Evolutionary conservation across 2,888 invertebrate species (phyloP), one percentile per base, ranked within the genome.

Genomic region (Adelognathus sp.): DNA sequence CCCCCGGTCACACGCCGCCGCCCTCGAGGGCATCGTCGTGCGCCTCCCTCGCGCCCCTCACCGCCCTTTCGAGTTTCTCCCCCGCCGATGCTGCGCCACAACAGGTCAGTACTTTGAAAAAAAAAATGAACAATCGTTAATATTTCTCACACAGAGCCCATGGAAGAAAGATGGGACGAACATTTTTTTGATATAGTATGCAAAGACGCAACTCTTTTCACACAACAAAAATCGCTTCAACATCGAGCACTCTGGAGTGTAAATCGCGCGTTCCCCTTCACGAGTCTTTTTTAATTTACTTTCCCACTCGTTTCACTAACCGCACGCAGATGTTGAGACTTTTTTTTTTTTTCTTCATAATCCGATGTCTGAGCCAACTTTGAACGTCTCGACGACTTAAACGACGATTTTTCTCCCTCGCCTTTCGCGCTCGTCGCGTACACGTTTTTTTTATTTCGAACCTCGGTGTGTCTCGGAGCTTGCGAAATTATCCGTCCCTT

Each of bases 1-100:
- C 96, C 94, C 87, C 94, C 94, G 83, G 95, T 92, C 92, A 96
- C 94, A 91, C 94, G 94, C 91, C 91, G 41, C 91, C 91, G 70
- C 91, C 91, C 69, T 91, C 91, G 76, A 88, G 91, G 52, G 90
- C 91, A 36, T 91, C 91, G 1, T 91, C 91, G 14, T 91, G 90
- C 82, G 90, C 91, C 16, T 90, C 90, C 11, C 87, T 91, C 6
- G 88, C 88, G 41, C 90, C 91, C 76, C 85, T 90, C 27, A 90
- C 89, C 11, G 90, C 87, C 21, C 87, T 90, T 27, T 90, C 91
- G 11, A 90, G 89, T 67, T 90, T 91, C 63, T 91, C 90, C 21
- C 88, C 90, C 1, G 87, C 88, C n/a, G 91, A 90, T 69, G 81
- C 83, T 6, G 85, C 87, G 7, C 87, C 90, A 5, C 91, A 90